Conservation (phyloP, 2,888 invertebrate genomes). For the Stegophylla sp. region DNA sequence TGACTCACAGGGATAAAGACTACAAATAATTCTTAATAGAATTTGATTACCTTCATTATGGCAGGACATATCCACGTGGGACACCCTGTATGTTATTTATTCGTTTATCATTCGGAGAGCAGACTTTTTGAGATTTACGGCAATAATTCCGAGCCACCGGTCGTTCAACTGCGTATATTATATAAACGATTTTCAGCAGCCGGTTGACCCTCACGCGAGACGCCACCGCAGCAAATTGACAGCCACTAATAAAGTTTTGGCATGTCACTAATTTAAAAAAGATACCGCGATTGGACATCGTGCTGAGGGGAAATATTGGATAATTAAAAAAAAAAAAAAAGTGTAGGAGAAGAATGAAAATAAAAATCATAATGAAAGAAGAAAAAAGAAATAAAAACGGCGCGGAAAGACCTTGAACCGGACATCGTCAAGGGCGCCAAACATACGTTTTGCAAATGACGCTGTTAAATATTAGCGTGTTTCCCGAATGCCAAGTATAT, state of each 20-base stretch:
- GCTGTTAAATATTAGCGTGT: slow-evolving; percentile 47
- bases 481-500: slow-evolving; percentile 46
- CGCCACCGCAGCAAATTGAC: slow-evolving; percentile 9
- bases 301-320: slow-evolving; percentile 24
- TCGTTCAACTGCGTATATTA: slow-evolving; percentile 8
- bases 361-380: slow-evolving; percentile 43
- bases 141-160: not conserved
- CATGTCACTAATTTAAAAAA: slow-evolving; percentile 38
- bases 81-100: not conserved
- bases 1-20: no score
- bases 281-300: not conserved
- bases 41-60: no score
- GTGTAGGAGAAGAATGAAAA: slow-evolving; percentile 26
- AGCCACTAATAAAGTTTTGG: slow-evolving; percentile 29
- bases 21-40: no score
- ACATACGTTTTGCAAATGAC: slow-evolving; percentile 46
- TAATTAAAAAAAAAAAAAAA: slow-evolving; percentile 38
- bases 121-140: not conserved
- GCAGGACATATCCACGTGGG: no score
- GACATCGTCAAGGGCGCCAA: slow-evolving; percentile 56
- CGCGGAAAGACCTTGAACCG: slow-evolving; percentile 57
- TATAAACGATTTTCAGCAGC: slow-evolving; percentile 10
- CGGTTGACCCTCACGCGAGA: slow-evolving; percentile 13
- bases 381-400: slow-evolving; percentile 44
- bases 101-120: not conserved